Percentiles rank a stretch among this genome's conserved stretches.
These are phyloP conservation scores for Paracyclopina nana DNA, from an alignment of 1,140 invertebrate genomes.

Conservation along the genomic window DNA sequence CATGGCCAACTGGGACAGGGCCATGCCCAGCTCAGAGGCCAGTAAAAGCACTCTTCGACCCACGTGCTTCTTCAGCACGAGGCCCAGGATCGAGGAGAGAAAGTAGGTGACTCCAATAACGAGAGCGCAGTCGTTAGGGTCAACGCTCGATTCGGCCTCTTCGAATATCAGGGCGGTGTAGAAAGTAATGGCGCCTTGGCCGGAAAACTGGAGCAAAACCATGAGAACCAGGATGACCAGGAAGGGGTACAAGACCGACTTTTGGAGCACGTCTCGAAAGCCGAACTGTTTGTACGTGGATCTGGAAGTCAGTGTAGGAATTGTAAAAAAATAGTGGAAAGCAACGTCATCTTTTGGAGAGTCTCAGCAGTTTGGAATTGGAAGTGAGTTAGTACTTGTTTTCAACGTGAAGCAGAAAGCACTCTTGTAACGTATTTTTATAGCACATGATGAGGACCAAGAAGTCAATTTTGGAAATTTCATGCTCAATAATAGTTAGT, in stretches of 20 bases:
- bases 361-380: no score
- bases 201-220: constrained; percentile 9
- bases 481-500: no score
- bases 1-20: neutral
- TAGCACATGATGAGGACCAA: no score
- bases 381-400: no score
- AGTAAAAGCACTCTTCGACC: constrained; percentile 6
- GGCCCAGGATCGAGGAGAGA: constrained; percentile 10
- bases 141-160: constrained; percentile 1
- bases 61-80: constrained; percentile 6
- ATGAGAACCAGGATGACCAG: constrained; percentile 7
- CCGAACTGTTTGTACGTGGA: no score
- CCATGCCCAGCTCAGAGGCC: constrained; percentile 11
- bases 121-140: constrained; percentile 10
- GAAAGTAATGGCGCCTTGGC: constrained; percentile 11
- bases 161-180: constrained; percentile 10
- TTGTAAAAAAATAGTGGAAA: no score
- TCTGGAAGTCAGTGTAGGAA: no score
- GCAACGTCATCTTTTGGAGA: no score
- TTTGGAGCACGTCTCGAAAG: constrained; percentile 7
- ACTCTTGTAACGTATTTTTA: no score
- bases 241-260: constrained; percentile 11
- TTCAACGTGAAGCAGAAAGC: no score
- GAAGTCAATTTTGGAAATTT: no score
- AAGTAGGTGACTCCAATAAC: constrained; percentile 11